Conservation (phyloP, 2,888 invertebrate species). For the Saturnia japonica region DNA sequence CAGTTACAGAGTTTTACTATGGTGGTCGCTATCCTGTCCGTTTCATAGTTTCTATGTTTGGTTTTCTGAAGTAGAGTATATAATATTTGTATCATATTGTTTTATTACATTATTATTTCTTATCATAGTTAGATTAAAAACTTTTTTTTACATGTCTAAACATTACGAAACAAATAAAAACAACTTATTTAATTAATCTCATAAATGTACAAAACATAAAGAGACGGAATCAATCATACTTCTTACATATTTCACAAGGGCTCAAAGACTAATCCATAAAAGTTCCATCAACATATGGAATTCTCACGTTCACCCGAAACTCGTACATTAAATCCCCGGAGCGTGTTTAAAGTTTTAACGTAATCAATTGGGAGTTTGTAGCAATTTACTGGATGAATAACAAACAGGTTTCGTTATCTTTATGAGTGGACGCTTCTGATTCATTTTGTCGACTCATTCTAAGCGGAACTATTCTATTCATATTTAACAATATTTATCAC, state of each 20-base stretch:
- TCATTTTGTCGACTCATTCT: conserved; percentile 47
- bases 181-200: background rate
- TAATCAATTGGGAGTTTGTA: conserved; percentile 51
- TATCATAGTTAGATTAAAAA: too few relatives aligned
- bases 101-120: too few relatives aligned
- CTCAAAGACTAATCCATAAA: background rate
- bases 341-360: conserved; percentile 46
- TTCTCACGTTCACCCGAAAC: background rate
- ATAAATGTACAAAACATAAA: background rate
- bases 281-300: background rate
- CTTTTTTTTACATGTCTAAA: too few relatives aligned
- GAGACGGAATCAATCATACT: background rate
- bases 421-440: conserved; percentile 54
- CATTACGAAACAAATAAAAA: background rate
- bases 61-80: too few relatives aligned
- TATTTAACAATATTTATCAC: conserved; percentile 25
- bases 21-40: too few relatives aligned
- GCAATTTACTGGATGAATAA: conserved; percentile 68
- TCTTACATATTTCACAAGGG: background rate
- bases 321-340: conserved; percentile 27
- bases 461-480: conserved; percentile 46
- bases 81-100: too few relatives aligned
- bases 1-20: too few relatives aligned
- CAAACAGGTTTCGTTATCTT: conserved; percentile 65
- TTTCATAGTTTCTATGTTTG: too few relatives aligned